Conservation (phyloP, 2,113 vertebrate genomes). For the Cyrtonyx montezumae region DNA sequence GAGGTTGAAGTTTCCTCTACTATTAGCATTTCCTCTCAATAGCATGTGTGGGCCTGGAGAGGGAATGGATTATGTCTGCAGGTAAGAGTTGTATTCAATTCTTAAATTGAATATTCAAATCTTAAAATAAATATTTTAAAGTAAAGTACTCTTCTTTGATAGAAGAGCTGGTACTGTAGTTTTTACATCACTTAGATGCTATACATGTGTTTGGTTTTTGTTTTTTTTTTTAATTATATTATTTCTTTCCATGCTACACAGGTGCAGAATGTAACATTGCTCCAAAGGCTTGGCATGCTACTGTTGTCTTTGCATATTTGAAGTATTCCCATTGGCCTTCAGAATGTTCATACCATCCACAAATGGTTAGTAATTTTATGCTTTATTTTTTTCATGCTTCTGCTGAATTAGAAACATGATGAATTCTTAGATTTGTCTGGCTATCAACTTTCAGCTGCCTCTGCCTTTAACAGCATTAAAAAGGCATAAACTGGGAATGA, state of each 20-base stretch:
- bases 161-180: background rate
- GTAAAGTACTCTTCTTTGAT: background rate
- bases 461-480: background rate
- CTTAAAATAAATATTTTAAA: no score
- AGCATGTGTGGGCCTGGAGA: background rate
- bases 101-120: no score
- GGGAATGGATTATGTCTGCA: background rate
- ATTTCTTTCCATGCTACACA: background rate
- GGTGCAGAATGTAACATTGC: background rate
- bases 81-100: background rate
- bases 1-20: no score
- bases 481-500: background rate
- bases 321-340: fast-evolving
- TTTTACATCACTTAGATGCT: background rate
- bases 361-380: background rate
- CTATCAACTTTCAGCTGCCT: background rate
- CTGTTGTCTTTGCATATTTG: background rate
- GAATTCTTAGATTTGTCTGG: background rate
- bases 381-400: conserved; percentile 1
- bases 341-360: background rate
- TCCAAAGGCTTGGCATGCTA: background rate
- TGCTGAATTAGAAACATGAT: background rate
- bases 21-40: background rate
- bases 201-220: no score
- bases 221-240: no score